Base-by-base conservation (phyloP, 2,113 vertebrate species). In the Ictalurus furcatus region DNA sequence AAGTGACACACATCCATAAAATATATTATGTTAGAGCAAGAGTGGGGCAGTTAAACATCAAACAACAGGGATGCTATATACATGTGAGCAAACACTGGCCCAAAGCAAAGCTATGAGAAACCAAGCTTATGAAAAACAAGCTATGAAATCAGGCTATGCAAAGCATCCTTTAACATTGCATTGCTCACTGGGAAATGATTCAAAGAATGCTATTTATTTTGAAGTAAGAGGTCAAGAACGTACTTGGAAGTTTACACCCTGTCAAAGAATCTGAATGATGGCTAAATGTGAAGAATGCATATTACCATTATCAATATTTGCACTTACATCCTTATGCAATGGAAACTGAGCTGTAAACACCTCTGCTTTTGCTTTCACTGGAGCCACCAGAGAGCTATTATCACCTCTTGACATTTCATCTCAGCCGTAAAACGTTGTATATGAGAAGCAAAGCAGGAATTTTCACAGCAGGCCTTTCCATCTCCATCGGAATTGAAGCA, bases 351-450 rank as follows among this genome's bases (percentile, higher is more conserved):
- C 52, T 56, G 81, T 84, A 63, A 84, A 63, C 63, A 37, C 21
- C 63, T 58, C 63, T 40, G 48, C 87, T 88, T 82, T 81, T 17
- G 17, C 44, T 52, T 52, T 87, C 30, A 59, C 16, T 84, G 16
- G 0, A 74, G 87, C 16, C 67, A 76, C 67, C 67, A 54, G 56
- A 84, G 44, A 79, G 76, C 84, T 65, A 61, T 89, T 58, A 85
- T 37, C 74, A 58, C 61, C 74, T 81, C 84, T 89, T 89, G 84
- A 81, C 74, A 81, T 80, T 85, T 85, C 11, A 71, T 71, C 69
- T 80, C 34, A 13, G 44, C 84, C 59, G 11, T 74, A 40, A 85
- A 80, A 76, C n/a, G 9, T n/a, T 14, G 19, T 30, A 65, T 48
- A 65, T 65, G 83, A 67, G 61, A 37, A 80, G 48, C 12, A 30